phyloP scores from a whole-genome alignment of 2,888 invertebrate species.

The Himalopsyche anomala region DNA sequence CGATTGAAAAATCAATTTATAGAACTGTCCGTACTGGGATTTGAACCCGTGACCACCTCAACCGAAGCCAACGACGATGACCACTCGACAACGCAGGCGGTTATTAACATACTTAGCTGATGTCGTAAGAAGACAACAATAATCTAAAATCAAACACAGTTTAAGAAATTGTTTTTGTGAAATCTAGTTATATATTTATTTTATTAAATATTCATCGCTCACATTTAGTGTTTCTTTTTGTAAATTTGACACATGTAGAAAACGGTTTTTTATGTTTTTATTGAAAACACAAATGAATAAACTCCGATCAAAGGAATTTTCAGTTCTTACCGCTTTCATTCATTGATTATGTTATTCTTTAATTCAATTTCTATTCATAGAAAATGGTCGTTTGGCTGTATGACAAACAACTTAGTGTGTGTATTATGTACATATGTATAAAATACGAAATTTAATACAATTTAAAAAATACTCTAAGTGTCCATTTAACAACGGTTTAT shows the following conservation, averaged over 20 bases:
- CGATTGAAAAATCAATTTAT: no score
- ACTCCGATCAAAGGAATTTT: conserved; percentile 37
- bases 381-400: background rate
- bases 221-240: background rate
- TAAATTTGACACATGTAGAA: conserved; percentile 26
- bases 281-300: conserved; percentile 45
- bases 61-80: no score
- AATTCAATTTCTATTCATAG: background rate
- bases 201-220: background rate
- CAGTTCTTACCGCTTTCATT: conserved; percentile 33
- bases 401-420: background rate
- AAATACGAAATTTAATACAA: no score
- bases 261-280: conserved; percentile 14
- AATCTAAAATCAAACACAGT: no score
- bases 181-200: background rate
- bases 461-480: no score
- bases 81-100: no score
- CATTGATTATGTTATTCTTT: conserved; percentile 37
- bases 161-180: background rate
- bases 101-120: no score
- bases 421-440: background rate
- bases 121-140: no score
- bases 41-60: no score
- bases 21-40: no score
- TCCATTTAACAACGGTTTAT: no score